These are phyloP conservation scores for Hypomecis atomaria DNA, from an alignment of 2,888 invertebrate genomes.

Conservation along the genomic window DNA sequence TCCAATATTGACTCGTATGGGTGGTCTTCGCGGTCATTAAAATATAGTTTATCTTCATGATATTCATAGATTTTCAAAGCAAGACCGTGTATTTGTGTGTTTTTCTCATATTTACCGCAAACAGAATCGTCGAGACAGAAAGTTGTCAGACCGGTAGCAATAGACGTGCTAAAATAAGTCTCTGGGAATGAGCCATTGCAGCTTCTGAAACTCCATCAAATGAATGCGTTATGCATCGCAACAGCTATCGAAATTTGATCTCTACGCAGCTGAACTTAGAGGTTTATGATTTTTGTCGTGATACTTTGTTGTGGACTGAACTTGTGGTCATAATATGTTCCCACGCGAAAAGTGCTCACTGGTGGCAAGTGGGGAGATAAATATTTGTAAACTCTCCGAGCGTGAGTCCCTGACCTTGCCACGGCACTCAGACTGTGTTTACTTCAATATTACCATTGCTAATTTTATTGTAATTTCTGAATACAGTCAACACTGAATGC, in stretches of 20 bases:
- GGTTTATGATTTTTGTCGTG: slow-evolving; percentile 35
- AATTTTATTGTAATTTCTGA: slow-evolving; percentile 33
- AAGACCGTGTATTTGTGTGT: slow-evolving; percentile 29
- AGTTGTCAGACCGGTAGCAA: slow-evolving; percentile 54
- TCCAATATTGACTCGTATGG: slow-evolving; percentile 47
- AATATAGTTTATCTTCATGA: slow-evolving; percentile 41
- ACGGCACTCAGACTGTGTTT: slow-evolving; percentile 33
- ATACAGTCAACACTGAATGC: slow-evolving; percentile 7
- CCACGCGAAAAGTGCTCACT: slow-evolving; percentile 74
- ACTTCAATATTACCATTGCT: slow-evolving; percentile 37
- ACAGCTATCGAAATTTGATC: slow-evolving; percentile 36
- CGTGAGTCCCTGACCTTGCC: slow-evolving; percentile 67
- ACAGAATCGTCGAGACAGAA: slow-evolving; percentile 52
- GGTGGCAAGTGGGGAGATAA: slow-evolving; percentile 77
- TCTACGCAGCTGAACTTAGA: slow-evolving; percentile 36
- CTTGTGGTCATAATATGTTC: slow-evolving; percentile 53
- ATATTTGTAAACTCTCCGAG: slow-evolving; percentile 73
- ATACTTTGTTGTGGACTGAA: slow-evolving; percentile 39
- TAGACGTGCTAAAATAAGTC: slow-evolving; percentile 69
- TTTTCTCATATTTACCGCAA: slow-evolving; percentile 36
- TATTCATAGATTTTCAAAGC: slow-evolving; percentile 30
- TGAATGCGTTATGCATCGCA: slow-evolving; percentile 29
- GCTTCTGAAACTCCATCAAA: slow-evolving; percentile 39
- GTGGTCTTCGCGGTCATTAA: slow-evolving; percentile 53
- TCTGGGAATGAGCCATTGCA: slow-evolving; percentile 58